Conservation (phyloP, 2,797 vertebrate genomes). For the Crocidura indochinensis region DNA sequence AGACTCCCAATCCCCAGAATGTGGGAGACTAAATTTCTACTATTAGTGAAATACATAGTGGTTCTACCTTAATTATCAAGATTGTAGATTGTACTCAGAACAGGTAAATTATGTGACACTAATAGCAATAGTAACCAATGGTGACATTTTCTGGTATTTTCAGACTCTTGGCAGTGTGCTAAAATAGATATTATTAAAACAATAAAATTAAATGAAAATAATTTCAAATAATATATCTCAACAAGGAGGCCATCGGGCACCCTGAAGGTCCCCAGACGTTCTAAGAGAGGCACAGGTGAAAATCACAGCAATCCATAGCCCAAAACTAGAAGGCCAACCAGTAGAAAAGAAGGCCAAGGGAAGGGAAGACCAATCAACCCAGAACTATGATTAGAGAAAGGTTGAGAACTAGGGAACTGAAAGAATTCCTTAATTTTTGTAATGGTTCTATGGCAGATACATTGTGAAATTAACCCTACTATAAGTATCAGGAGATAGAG, state of each 20-base stretch:
- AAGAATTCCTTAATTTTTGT: slow-evolving; percentile 52
- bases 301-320: no score
- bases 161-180: not conserved
- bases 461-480: slow-evolving; percentile 26
- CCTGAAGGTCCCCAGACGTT: no score
- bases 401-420: slow-evolving; percentile 15
- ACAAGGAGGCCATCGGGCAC: no score
- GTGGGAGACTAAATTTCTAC: slow-evolving; percentile 18
- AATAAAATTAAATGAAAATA: no score
- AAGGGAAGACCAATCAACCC: no score
- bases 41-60: slow-evolving; percentile 31
- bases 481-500: slow-evolving; percentile 22
- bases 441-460: slow-evolving; percentile 1
- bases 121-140: slow-evolving; percentile 24
- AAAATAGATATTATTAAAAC: not conserved
- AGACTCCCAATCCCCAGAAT: not conserved
- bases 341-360: no score
- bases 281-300: no score
- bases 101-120: not conserved
- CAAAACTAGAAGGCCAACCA: no score
- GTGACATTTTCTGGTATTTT: slow-evolving; percentile 27
- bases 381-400: no score
- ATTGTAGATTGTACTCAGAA: slow-evolving; percentile 32
- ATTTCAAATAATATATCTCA: no score
- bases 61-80: slow-evolving; percentile 49